Conservation (phyloP, 2,797 vertebrate species). For the Thamnophis elegans region DNA sequence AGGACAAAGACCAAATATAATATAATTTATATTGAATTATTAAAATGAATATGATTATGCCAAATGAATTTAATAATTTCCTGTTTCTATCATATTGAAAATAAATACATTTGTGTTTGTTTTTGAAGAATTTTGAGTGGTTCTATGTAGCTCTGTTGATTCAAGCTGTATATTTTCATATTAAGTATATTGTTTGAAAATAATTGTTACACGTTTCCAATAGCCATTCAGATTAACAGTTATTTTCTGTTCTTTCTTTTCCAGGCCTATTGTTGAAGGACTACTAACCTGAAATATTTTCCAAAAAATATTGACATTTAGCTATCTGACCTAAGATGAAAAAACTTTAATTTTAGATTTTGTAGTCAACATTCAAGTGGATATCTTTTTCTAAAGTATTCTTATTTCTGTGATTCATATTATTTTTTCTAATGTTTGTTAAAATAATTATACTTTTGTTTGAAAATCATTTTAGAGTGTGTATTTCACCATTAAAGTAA, state of each 20-base stretch:
- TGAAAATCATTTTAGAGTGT: not conserved
- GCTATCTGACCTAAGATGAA: slow-evolving; percentile 14
- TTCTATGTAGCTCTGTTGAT: not conserved
- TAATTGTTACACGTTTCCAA: not conserved
- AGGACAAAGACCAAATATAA: not conserved
- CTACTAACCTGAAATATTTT: slow-evolving; percentile 30
- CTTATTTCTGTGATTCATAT: not conserved
- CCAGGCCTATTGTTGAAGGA: slow-evolving; percentile 29
- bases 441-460: not conserved
- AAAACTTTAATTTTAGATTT: not conserved
- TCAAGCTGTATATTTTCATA: not conserved
- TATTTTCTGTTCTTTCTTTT: slow-evolving; percentile 45
- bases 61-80: not conserved
- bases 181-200: not conserved
- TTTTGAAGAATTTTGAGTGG: not conserved
- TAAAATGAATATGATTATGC: not conserved
- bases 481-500: not conserved
- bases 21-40: not conserved
- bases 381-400: not conserved
- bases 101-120: not conserved
- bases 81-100: not conserved
- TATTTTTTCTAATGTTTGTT: not conserved
- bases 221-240: not conserved
- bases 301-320: not conserved
- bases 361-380: not conserved